A percentile compares a stretch with the other conserved stretches of the same genome.
These are phyloP conservation scores for Limanda limanda DNA, from an alignment of 2,113 vertebrate species.

Conservation along the genomic window DNA sequence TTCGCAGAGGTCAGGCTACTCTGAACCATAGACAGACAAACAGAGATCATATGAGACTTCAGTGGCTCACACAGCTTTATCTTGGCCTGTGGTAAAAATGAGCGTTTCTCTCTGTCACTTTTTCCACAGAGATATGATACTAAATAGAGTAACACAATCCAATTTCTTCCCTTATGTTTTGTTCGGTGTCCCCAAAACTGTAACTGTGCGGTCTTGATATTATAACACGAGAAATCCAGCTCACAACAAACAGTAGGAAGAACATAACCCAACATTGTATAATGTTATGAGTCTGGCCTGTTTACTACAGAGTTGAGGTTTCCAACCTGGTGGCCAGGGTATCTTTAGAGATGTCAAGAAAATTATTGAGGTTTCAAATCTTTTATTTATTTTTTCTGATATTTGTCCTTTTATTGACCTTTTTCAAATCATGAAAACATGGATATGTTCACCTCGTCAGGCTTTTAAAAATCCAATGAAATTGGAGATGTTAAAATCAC, in stretches of 20 bases:
- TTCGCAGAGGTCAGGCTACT: slow-evolving; percentile 25
- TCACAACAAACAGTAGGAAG: not conserved
- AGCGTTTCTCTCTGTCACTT: slow-evolving; percentile 4
- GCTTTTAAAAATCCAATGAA: not conserved
- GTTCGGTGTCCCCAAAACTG: not conserved
- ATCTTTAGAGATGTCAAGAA: too few relatives aligned
- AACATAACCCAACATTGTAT: not conserved
- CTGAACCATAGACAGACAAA: slow-evolving; percentile 32
- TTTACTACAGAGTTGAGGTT: slow-evolving; percentile 3
- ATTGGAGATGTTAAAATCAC: not conserved
- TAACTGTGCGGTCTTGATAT: not conserved
- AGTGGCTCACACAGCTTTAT: slow-evolving; percentile 21
- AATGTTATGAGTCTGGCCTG: slow-evolving; percentile 22
- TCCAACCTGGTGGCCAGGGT: not conserved
- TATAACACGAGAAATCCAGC: not conserved
- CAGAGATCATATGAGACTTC: slow-evolving; percentile 15
- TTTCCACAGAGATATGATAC: not conserved
- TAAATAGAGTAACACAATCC: slow-evolving; percentile 5
- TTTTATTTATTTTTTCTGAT: not conserved
- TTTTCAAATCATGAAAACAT: too few relatives aligned
- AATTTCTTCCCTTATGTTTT: slow-evolving; percentile 14
- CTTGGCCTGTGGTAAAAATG: slow-evolving; percentile 9
- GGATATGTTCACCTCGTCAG: too few relatives aligned
- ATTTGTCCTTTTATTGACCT: too few relatives aligned
- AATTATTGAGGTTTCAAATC: too few relatives aligned